Evolutionary conservation across 2,888 invertebrate species (phyloP).

Genomic region (Schrankia costaestrigalis): DNA sequence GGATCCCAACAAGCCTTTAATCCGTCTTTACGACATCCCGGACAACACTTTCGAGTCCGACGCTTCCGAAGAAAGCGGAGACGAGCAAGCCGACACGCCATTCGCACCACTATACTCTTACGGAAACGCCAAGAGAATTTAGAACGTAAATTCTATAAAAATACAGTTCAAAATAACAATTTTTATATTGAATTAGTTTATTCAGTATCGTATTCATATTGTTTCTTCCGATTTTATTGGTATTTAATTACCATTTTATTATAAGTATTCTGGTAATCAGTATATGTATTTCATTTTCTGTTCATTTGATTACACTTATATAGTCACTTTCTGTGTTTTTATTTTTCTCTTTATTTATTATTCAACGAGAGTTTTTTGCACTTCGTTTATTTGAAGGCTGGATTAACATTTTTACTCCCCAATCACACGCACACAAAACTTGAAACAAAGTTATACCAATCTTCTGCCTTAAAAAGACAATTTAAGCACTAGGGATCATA

Average conservation of each 20-base stretch:
- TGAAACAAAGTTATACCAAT: too few relatives aligned
- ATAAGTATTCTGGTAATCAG: conserved; percentile 40
- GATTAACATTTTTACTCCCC: too few relatives aligned
- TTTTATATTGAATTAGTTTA: conserved; percentile 22
- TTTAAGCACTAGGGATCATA: too few relatives aligned
- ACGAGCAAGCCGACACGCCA: conserved; percentile 79
- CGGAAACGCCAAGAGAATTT: conserved; percentile 73
- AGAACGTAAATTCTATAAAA: conserved; percentile 15
- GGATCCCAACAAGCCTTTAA: conserved; percentile 99
- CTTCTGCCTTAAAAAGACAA: too few relatives aligned
- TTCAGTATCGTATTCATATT: conserved; percentile 14
- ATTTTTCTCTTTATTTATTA: not conserved
- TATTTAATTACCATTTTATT: conserved; percentile 35
- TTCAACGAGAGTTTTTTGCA: not conserved
- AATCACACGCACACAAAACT: too few relatives aligned
- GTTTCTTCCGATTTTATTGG: conserved; percentile 25
- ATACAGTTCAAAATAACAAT: conserved; percentile 10
- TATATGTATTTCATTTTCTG: conserved; percentile 63
- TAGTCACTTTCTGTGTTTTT: conserved; percentile 55
- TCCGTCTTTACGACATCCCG: conserved; percentile 98
- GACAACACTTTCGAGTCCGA: conserved; percentile 99
- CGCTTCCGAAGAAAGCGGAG: conserved; percentile 93
- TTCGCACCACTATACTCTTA: conserved; percentile 76
- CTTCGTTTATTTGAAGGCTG: too few relatives aligned
- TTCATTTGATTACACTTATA: conserved; percentile 66